Evolutionary conservation across 2,113 vertebrate species (phyloP).

Genomic region (Malaclemys terrapin): DNA sequence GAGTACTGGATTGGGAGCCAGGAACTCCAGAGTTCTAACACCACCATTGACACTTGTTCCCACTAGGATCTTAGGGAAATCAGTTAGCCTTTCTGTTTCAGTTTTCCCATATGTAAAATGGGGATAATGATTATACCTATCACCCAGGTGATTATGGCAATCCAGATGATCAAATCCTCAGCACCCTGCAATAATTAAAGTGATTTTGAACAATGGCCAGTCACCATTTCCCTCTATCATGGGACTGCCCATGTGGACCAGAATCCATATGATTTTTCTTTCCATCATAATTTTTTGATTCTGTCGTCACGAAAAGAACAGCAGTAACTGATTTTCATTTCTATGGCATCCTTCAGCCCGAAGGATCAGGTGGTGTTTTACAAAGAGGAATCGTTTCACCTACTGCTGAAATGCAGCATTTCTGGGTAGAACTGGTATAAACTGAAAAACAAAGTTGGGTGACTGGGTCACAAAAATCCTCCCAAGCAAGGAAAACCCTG

Average conservation of each 20-base stretch:
- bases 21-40: not conserved
- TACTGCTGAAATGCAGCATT: not conserved
- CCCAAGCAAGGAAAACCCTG: slow-evolving; percentile 18
- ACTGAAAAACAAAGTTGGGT: not conserved
- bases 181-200: not conserved
- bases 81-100: not conserved
- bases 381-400: not conserved
- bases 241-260: not conserved
- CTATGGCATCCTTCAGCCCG: not conserved
- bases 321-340: not conserved
- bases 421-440: not conserved
- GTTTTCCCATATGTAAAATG: not conserved
- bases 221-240: not conserved
- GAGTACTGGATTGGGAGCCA: not conserved
- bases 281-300: accelerated
- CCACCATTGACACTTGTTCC: not conserved
- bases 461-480: accelerated
- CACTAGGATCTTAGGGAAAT: not conserved
- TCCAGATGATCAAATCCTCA: not conserved
- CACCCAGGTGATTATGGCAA: accelerated
- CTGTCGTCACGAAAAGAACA: not conserved
- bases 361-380: accelerated
- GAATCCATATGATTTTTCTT: not conserved
- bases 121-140: not conserved
- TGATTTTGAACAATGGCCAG: not conserved